Evolutionary conservation across 2,888 invertebrate species (phyloP).

Genomic region (Orgyia antiqua): DNA sequence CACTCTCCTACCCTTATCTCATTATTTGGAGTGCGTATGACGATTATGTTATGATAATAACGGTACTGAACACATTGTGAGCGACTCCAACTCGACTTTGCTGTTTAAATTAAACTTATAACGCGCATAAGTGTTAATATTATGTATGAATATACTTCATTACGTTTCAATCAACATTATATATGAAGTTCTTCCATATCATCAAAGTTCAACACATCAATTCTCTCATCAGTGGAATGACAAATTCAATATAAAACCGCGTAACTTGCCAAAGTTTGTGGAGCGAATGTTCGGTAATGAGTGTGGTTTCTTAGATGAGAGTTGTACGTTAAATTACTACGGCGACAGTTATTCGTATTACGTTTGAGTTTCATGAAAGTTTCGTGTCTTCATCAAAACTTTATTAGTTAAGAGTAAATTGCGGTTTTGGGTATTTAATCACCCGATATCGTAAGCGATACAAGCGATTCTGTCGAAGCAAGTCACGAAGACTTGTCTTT

Average conservation of each 20-base stretch:
- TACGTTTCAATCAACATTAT: constrained; percentile 3
- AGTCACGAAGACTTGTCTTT: too few relatives aligned
- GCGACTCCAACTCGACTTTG: too few relatives aligned
- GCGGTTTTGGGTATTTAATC: too few relatives aligned
- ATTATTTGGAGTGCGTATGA: too few relatives aligned
- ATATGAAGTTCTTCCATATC: constrained; percentile 6
- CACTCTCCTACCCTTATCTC: too few relatives aligned
- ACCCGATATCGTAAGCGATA: too few relatives aligned
- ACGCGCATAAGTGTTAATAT: too few relatives aligned
- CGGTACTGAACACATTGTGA: too few relatives aligned
- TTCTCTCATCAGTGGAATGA: constrained; percentile 22
- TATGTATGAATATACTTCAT: constrained; percentile 2
- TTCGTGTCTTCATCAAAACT: not conserved
- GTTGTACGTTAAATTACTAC: not conserved
- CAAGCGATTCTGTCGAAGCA: too few relatives aligned
- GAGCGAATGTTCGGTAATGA: constrained; percentile 12
- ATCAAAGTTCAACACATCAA: constrained; percentile 15
- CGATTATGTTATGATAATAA: too few relatives aligned
- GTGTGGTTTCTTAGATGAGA: constrained; percentile 3
- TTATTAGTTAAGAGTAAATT: not conserved
- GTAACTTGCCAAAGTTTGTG: constrained; percentile 17
- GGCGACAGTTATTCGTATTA: not conserved
- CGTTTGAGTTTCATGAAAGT: not conserved
- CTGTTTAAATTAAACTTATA: too few relatives aligned
- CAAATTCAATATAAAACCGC: constrained; percentile 24